phyloP scores from a whole-genome alignment of 2,797 vertebrate genomes.

The Tadarida brasiliensis region DNA sequence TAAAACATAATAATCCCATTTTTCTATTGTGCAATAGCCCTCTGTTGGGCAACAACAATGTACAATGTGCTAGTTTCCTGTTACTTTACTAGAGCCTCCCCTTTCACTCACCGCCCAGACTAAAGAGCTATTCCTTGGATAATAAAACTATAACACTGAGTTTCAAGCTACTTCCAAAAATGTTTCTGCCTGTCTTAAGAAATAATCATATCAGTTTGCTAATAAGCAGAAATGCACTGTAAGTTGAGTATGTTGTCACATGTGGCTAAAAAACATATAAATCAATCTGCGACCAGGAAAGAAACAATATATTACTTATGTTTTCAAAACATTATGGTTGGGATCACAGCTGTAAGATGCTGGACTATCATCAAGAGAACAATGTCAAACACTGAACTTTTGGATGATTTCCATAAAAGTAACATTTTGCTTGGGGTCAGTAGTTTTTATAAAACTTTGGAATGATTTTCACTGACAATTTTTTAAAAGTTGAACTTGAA shows the following conservation, averaged over 20 bases:
- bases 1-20: conserved; percentile 73
- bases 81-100: conserved; percentile 48
- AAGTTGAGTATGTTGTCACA: conserved; percentile 61
- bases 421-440: conserved; percentile 83
- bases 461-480: conserved; percentile 69
- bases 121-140: conserved; percentile 66
- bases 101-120: conserved; percentile 58
- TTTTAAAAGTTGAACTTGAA: conserved; percentile 70
- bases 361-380: conserved; percentile 84
- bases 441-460: conserved; percentile 81
- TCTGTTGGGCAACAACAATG: conserved; percentile 42
- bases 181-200: conserved; percentile 71
- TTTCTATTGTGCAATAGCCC: conserved; percentile 70
- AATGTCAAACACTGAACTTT: conserved; percentile 87
- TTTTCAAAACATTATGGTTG: conserved; percentile 73
- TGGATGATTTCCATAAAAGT: conserved; percentile 86
- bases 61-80: conserved; percentile 72
- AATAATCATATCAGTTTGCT: conserved; percentile 68
- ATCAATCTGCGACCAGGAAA: conserved; percentile 65
- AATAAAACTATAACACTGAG: conserved; percentile 64
- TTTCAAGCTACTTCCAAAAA: conserved; percentile 76
- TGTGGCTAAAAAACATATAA: conserved; percentile 64
- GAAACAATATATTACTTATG: conserved; percentile 65
- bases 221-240: conserved; percentile 68
- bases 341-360: conserved; percentile 86